These are phyloP conservation scores for Hippocampus zosterae DNA, from an alignment of 2,113 vertebrate genomes.

Conservation along the genomic window DNA sequence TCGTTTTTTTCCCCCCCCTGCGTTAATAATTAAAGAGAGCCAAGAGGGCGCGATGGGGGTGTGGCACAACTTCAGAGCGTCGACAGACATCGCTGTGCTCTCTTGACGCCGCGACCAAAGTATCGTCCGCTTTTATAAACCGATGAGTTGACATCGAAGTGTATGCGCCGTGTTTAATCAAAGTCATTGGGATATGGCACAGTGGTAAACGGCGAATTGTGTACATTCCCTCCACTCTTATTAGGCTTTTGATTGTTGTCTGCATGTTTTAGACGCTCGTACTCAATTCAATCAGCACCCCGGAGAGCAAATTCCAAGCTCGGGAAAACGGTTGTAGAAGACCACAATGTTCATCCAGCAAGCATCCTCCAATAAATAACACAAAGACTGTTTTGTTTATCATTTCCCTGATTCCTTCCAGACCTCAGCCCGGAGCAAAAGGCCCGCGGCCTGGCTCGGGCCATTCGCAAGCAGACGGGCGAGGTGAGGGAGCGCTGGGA, in stretches of 20 bases:
- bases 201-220: constrained; percentile 14
- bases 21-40: constrained; percentile 58
- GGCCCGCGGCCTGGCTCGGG: constrained; percentile 84
- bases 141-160: constrained; percentile 28
- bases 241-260: constrained; percentile 5
- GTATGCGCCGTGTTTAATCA: constrained; percentile 18
- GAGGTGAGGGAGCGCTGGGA: constrained; percentile 95
- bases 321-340: constrained; percentile 22
- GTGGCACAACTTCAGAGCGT: constrained; percentile 42
- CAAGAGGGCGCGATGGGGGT: constrained; percentile 31
- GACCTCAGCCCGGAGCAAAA: constrained; percentile 90
- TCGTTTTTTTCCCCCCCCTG: constrained; percentile 24
- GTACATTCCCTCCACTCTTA: neutral
- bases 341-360: neutral
- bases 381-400: neutral
- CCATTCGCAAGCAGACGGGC: constrained; percentile 90
- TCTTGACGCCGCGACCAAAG: constrained; percentile 49
- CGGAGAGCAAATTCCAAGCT: constrained; percentile 36
- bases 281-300: constrained; percentile 32
- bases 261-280: constrained; percentile 12
- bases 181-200: constrained; percentile 2
- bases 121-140: constrained; percentile 38
- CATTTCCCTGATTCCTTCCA: constrained; percentile 30
- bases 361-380: neutral
- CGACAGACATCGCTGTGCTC: constrained; percentile 41